Base-by-base conservation (phyloP, 2,888 invertebrate species). In the Hypena proboscidalis region DNA sequence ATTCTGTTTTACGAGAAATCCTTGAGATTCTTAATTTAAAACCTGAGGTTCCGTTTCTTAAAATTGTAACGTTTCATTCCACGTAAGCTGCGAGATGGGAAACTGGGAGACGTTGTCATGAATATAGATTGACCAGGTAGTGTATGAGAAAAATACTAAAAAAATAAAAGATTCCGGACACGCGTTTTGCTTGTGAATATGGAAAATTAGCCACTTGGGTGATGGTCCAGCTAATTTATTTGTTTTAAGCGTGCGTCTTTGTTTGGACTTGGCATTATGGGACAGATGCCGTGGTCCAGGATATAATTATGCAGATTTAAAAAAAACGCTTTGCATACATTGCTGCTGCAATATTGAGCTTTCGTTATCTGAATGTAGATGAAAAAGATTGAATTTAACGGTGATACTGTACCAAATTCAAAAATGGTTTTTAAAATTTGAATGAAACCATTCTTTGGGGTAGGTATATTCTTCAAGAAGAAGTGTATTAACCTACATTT, bases 21-120 rank as follows among this genome's bases (percentile, higher is more conserved):
- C 85, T 85, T 83, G 86, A 79, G 70, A 54, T 74, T 73, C 75
- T 64, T 77, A 79, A 87, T 81, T 85, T 80, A 68, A 68, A 71
- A 58, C 53, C 59, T 56, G 53, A 69, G 13, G 77, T 79, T 77
- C 78, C 73, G 75, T 70, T 86, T 81, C 82, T 80, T 56, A 74
- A 77, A 83, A 83, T 74, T 64, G 67, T 65, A 70, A 54, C 70
- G 67, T 75, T 71, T 63, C 67, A 70, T 80, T 81, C 79, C 74
- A 71, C 67, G 78, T 80, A 84, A 49, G 54, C 62, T 52, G 52
- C 58, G 58, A 80, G 80, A 82, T 83, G 79, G 74, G 66, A 67
- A 70, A 74, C 72, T 71, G 56, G 36, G 33, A 22, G 50, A 38
- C 27, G 29, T 50, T 54, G 60, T 29, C 39, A 9, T 77, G 87